Conservation (phyloP, 2,797 vertebrate genomes). For the Peromyscus eremicus region DNA sequence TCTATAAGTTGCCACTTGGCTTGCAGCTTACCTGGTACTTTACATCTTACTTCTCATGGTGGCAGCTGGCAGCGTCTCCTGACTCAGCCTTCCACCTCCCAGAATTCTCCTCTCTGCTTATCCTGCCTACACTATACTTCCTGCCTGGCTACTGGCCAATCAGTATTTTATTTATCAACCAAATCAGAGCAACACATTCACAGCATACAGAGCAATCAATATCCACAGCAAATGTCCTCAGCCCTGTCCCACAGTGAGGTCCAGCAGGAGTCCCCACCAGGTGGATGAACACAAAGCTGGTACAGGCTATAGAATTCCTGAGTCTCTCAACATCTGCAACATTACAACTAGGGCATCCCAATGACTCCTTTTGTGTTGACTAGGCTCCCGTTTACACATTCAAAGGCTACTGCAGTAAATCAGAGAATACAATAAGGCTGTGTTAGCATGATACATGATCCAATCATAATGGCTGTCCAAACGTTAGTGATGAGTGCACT, state of each 20-base stretch:
- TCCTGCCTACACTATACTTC: too few relatives aligned
- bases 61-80: too few relatives aligned
- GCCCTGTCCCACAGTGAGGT: not conserved
- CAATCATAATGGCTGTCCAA: not conserved
- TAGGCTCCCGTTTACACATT: slow-evolving; percentile 13
- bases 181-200: too few relatives aligned
- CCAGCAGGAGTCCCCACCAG: not conserved
- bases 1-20: too few relatives aligned
- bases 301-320: not conserved
- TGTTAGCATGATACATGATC: not conserved
- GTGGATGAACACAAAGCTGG: not conserved
- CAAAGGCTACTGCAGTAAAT: not conserved
- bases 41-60: too few relatives aligned
- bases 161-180: too few relatives aligned
- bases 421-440: not conserved
- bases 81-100: too few relatives aligned
- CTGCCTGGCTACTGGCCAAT: too few relatives aligned
- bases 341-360: not conserved
- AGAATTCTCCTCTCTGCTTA: too few relatives aligned
- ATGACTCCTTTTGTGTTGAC: not conserved
- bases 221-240: too few relatives aligned
- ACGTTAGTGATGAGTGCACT: not conserved
- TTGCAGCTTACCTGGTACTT: too few relatives aligned
- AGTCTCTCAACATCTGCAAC: not conserved
- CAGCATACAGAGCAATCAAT: too few relatives aligned